Percentiles rank a stretch among this genome's conserved stretches.
These are phyloP conservation scores for Pteronotus mesoamericanus DNA, from an alignment of 2,797 vertebrate genomes.

Conservation along the genomic window DNA sequence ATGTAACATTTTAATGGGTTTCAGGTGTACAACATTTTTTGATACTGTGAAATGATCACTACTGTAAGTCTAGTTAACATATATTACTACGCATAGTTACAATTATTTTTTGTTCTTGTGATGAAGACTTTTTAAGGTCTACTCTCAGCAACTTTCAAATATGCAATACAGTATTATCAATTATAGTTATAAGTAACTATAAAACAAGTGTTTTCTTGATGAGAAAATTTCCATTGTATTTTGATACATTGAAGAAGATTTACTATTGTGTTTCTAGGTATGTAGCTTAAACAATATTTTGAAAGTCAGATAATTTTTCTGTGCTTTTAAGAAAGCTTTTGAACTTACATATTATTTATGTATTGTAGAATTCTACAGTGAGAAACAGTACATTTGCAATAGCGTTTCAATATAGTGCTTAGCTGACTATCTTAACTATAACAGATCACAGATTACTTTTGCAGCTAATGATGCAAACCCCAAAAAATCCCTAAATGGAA, in stretches of 20 bases:
- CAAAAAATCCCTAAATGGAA: constrained; percentile 45
- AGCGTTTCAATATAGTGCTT: constrained; percentile 7
- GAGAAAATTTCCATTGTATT: not conserved
- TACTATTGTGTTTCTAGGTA: not conserved
- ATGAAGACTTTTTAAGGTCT: not conserved
- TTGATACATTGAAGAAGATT: not conserved
- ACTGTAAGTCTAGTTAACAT: not conserved
- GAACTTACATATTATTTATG: not conserved
- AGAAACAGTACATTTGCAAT: not conserved
- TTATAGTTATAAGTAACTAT: not conserved
- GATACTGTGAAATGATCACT: not conserved
- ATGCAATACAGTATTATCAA: not conserved
- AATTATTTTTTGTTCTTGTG: not conserved
- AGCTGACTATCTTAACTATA: constrained; percentile 60
- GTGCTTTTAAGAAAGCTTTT: not conserved
- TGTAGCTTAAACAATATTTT: not conserved
- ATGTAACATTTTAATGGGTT: not conserved
- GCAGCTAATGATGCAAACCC: constrained; percentile 58
- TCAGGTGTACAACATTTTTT: not conserved
- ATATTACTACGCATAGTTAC: not conserved
- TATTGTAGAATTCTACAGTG: not conserved
- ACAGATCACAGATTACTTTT: constrained; percentile 71
- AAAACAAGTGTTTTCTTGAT: not conserved
- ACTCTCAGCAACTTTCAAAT: not conserved
- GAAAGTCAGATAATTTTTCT: not conserved